Evolutionary conservation across 2,888 invertebrate genomes (phyloP), one percentile per base, ranked within the genome.

Genomic region (Cerceris rybyensis): DNA sequence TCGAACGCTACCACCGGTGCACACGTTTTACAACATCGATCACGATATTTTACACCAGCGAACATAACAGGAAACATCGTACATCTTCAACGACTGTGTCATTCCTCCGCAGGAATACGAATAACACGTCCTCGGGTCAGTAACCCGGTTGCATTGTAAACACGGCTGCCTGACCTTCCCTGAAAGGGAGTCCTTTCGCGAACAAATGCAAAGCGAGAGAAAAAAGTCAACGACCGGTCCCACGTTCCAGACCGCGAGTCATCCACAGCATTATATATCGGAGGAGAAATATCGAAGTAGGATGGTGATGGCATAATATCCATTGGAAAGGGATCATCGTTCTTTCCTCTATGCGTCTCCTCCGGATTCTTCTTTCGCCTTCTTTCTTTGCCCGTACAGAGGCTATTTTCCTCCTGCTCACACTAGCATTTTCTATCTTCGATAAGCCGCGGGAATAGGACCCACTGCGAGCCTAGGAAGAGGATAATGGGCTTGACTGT

Each of bases 401-500:
- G 28, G 2, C 1, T 11, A 16, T 46, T 65, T 64, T 46, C 59
- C 11, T 8, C 17, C 9, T 41, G 63, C 50, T 52, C 46, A 49
- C 28, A 7, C 43, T 11, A 14, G 50, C 61, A 49, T 75, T 55
- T 67, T 63, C 67, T 68, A 64, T 14, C 46, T 13, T 50, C 59
- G 70, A 78, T 76, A 80, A 82, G 66, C 66, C 70, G 68, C 42
- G 39, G 63, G 77, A 78, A 78, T 78, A 75, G 75, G 64, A 74
- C 61, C 42, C 46, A 52, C 66, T 9, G 69, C 55, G 69, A 80
- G 75, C 72, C 78, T 73, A 82, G 78, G 70, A 75, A 72, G 63
- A 80, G 70, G 74, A 83, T 81, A 85, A 85, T 83, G 75, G 81
- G 52, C 59, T 66, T 70, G 61, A 43, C 70, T 66, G 64, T 64